These are phyloP conservation scores for Seira sanloemensis DNA, from an alignment of 2,888 invertebrate species.

Conservation along the genomic window DNA sequence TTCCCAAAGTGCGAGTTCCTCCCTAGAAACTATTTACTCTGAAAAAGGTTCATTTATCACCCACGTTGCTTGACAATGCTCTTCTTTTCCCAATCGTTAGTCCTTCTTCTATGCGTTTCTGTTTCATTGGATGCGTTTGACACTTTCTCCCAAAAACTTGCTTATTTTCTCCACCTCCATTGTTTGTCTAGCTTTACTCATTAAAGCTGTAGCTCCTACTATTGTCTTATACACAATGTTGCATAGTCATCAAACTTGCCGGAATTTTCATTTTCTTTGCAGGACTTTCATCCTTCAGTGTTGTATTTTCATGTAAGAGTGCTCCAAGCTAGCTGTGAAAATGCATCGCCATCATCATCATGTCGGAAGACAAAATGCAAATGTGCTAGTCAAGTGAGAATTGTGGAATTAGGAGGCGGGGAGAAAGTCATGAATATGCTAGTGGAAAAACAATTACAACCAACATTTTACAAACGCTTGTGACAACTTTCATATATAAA, in stretches of 20 bases:
- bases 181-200: constrained; percentile 33
- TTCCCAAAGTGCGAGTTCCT: too few relatives aligned
- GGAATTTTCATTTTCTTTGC: background rate
- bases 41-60: constrained; percentile 24
- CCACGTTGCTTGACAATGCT: background rate
- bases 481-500: background rate
- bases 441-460: constrained; percentile 43
- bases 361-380: constrained; percentile 6
- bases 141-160: background rate
- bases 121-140: background rate
- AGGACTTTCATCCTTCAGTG: too few relatives aligned
- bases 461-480: background rate
- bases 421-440: constrained; percentile 57
- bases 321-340: background rate
- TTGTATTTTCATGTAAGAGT: background rate
- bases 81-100: background rate
- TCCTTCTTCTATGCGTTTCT: background rate
- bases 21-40: background rate
- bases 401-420: constrained; percentile 22
- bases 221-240: background rate
- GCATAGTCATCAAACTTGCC: background rate
- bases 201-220: constrained; percentile 19
- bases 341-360: constrained; percentile 13
- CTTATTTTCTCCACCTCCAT: background rate
- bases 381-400: background rate